Evolutionary conservation across 2,113 vertebrate genomes (phyloP), one percentile per base, ranked within the genome.

Genomic region (Salvelinus namaycush): DNA sequence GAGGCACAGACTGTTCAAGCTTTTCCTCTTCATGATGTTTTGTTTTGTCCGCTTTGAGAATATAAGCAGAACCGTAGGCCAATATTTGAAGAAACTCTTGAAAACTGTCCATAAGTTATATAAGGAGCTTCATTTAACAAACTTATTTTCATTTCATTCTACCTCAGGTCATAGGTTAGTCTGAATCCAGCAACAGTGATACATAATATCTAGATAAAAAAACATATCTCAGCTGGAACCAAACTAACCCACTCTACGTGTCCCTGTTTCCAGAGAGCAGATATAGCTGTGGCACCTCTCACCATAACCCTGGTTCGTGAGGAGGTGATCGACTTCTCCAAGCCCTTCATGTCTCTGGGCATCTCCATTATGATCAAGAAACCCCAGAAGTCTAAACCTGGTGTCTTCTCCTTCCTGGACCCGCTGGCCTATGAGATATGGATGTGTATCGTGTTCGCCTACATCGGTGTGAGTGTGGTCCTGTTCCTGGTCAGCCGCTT

Each of bases 361-460:
- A 99, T 99, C 94, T 99, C 97, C 93, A 99, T 99, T 92, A 99
- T 99, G 98, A 99, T 99, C 93, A 99, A 99, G 96, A 99, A 99
- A 93, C 98, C 98, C 75, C 98, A 99, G 94, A 99, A 99, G 94
- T 99, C 98, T 89, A 99, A 99, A 88, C 98, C 98, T 0, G 98
- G 97, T 9, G 98, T 99, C 5, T 99, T 99, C 91, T 99, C 98
- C 83, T 99, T 99, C 92, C 94, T 99, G 94, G 98, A 99, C 91
- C 98, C 98, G 26, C 93, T 99, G 95, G 98, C 98, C 86, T 99
- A 99, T 87, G 98, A 99, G 89, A 99, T 99, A 92, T 99, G 98
- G 98, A 99, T 99, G 98, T 99, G 98, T 93, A 99, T 99, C 90
- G 97, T 99, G 88, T 99, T 99, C 81, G 98, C 98, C 87, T 99